Evolutionary conservation across 2,113 vertebrate genomes (phyloP).

Genomic region (Calidris pugnax): DNA sequence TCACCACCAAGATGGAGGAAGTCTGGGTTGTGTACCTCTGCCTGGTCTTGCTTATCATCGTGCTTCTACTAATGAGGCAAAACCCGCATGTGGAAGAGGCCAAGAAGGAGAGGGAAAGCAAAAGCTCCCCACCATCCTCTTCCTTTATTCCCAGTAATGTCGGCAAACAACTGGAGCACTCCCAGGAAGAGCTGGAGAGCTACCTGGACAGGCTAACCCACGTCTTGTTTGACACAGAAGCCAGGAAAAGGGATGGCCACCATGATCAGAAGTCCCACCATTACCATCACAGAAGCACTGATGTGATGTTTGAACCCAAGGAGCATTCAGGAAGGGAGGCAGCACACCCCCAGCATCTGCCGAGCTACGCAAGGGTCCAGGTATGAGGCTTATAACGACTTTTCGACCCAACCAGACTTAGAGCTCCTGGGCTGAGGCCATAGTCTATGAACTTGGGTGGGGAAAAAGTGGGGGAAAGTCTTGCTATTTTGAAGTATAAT

Average conservation of each 20-base stretch:
- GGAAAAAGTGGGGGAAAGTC: not conserved
- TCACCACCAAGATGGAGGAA: constrained; percentile 44
- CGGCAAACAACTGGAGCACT: not conserved
- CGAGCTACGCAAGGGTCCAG: constrained; percentile 19
- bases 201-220: constrained; percentile 42
- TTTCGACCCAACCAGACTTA: not conserved
- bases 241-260: not conserved
- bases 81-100: constrained; percentile 8
- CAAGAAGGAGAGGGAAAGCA: not conserved
- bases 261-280: not conserved
- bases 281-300: not conserved
- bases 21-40: constrained; percentile 64
- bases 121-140: not conserved
- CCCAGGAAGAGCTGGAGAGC: constrained; percentile 51
- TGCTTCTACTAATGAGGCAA: constrained; percentile 50
- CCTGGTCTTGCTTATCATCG: constrained; percentile 22
- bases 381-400: not conserved
- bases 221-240: constrained; percentile 18
- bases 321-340: not conserved
- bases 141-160: not conserved
- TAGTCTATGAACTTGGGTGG: not conserved
- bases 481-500: rapidly evolving
- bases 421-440: not conserved
- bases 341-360: not conserved
- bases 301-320: not conserved